Base-by-base conservation (phyloP, 2,888 invertebrate genomes). In the Drepana falcataria region DNA sequence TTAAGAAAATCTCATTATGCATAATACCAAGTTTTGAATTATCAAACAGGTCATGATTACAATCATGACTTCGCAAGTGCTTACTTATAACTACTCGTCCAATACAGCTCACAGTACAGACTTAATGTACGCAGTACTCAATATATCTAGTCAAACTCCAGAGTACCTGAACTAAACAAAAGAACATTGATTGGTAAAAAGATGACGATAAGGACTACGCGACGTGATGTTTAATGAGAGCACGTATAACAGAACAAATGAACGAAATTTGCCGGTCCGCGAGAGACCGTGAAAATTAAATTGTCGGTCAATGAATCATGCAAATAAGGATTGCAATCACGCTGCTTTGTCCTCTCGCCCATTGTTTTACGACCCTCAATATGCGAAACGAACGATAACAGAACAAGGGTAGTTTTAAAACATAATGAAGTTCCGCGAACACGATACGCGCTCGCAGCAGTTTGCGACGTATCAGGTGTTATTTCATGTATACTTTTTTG, bases 241-340 rank as follows among this genome's bases (percentile, higher is more conserved):
- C 67, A 69, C 68, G 66, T 65, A 68, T 57, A 60, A 64, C 60
- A 65, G 66, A 66, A 76, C 72, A 77, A 80, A 79, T 72, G 75
- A 69, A 73, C 66, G 71, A 69, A 77, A 82, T 81, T 81, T 73
- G 79, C 72, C 71, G 71, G 67, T 70, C 69, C 66, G 62, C 58
- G 68, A 66, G 69, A 75, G 71, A 66, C 71, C 63, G 71, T 66
- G 78, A 66, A 79, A 87, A 87, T 87, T 82, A 82, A 87, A 87
- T 86, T 82, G 82, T 82, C 81, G 75, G 81, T 81, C 84, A 86
- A 85, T 86, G 84, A 80, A 84, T 83, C 79, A 85, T 86, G 86
- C 79, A 86, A 86, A 87, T 85, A 79, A 82, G 82, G 69, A 70
- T 66, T 79, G 84, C 87, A 87, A 87, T 87, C 87, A 85, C 78